phyloP scores from a whole-genome alignment of 2,888 invertebrate species.

The Acleris literana region DNA sequence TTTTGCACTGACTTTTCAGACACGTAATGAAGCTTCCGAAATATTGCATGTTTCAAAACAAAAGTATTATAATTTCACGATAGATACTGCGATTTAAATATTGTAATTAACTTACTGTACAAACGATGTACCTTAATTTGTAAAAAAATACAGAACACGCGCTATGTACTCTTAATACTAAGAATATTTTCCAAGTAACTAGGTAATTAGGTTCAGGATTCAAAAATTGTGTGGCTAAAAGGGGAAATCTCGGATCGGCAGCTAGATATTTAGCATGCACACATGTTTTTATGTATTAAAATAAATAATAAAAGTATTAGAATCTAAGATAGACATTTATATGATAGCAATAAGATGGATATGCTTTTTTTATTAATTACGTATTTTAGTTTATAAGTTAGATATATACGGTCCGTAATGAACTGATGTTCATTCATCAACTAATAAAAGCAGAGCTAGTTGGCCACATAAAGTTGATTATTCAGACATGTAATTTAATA shows the following conservation, averaged over 20 bases:
- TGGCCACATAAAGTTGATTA: too few species aligned
- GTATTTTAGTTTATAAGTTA: conserved; percentile 26
- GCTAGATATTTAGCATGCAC: conserved; percentile 27
- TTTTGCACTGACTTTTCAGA: conserved; percentile 10
- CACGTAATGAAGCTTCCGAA: background rate
- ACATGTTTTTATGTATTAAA: conserved; percentile 35
- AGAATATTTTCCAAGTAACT: conserved; percentile 24
- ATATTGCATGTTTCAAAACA: too few species aligned
- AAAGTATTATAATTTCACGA: too few species aligned
- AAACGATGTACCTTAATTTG: conserved; percentile 34
- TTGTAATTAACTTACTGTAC: conserved; percentile 27
- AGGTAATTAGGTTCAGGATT: conserved; percentile 2
- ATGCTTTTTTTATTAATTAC: conserved; percentile 20
- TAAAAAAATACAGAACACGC: conserved; percentile 23
- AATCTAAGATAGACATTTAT: conserved; percentile 33
- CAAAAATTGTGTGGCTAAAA: conserved; percentile 31
- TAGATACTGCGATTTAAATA: background rate
- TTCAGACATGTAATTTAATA: too few species aligned
- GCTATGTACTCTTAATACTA: conserved; percentile 12
- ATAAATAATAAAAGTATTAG: conserved; percentile 28
- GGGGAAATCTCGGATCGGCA: conserved; percentile 27
- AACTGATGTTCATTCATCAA: too few species aligned
- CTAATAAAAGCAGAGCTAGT: too few species aligned
- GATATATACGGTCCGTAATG: conserved; percentile 2
- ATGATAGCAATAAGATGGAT: conserved; percentile 26